Evolutionary conservation across 2,888 invertebrate genomes (phyloP), one percentile per base, ranked within the genome.

Genomic region (Phanerotoma sp.): DNA sequence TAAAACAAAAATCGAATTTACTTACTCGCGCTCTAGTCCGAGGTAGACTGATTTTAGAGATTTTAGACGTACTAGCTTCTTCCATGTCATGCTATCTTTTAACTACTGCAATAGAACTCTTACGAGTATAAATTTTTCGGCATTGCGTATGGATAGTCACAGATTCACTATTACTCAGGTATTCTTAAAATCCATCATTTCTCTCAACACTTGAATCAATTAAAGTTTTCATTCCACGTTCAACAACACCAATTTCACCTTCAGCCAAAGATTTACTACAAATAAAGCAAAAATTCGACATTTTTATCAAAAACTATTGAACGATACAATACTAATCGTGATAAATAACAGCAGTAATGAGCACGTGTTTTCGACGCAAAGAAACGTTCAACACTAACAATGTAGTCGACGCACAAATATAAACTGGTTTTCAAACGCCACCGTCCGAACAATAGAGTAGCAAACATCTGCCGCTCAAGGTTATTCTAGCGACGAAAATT

Each of bases 181-280:
- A 42, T 25, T 33, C 48, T 18, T 33, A 33, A 48, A 48, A 48
- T 16, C 35, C 42, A 37, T 54, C 48, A 49, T 21, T 40, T 54
- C 54, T 54, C 40, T 54, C 48, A 42, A 15, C 9, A 54, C 48
- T 54, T 15, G 42, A 33, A 48, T 48, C 66, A 52, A 48, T 45
- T 37, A 48, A 48, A 11, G 48, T 37, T 20, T 48, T 48, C 48
- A 48, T 48, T 3, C 48, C 48, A 37, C 48, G 48, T 13, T 48
- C 48, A 48, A 37, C 48, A 35, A 35, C 37, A 48, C 35, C 48
- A 48, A 35, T 10, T 48, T 37, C 37, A 48, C 38, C 21, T 48
- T 35, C 48, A 22, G 3, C 20, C 21, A 48, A 48, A 48, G 21
- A 21, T 48, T 48, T 35, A 48, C 5, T 20, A 48, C 48, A 35